Evolutionary conservation across 2,113 vertebrate species (phyloP), one percentile per base, ranked within the genome.

Genomic region (Clarias batrachus): DNA sequence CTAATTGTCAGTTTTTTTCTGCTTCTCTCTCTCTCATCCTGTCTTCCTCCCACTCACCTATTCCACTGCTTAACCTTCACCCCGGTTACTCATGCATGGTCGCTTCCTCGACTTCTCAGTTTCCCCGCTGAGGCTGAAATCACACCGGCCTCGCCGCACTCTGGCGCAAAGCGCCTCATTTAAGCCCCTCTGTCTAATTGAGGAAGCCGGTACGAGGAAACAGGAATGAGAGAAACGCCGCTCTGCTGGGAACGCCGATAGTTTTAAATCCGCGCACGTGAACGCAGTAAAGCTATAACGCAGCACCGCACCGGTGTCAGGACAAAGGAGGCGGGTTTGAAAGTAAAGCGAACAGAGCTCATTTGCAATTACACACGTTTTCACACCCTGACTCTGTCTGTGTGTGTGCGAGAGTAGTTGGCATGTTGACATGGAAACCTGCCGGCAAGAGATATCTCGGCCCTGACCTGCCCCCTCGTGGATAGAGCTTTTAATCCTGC

Each of bases 11-110:
- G 3, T 2, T 7, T 33, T 21, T 23, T 3, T 68, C 33, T 59
- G 23, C 33, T 25, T 60, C 54, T n/a, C 56, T 30, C 13, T 23
- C 5, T 63, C 16, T 57, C 23, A 37, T 65, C 63, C 60, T 11
- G 16, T 81, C 71, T n/a, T 57, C 16, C 78, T 41, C 80, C 16
- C 62, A 27, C 84, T 88, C 63, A 87, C 19, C 86, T 63, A 63
- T 81, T 63, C 79, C 33, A n/a, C 33, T 7, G 59, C 25, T 82
- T 82, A 82, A 82, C 81, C 60, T 66, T 65, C 81, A 52, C 60
- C 60, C 60, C 4, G 10, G 5, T 66, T 66, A 65, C 60, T 82
- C 81, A 82, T 27, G 63, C 81, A 68, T 65, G 81, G 8, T 12
- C 41, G 62, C 62, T 17, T 66, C 33, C 81, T 66, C 13, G 13